Percentiles rank a stretch among this genome's conserved stretches.
These are phyloP conservation scores for Archips crataeganus DNA, from an alignment of 2,888 invertebrate genomes.

Conservation along the genomic window DNA sequence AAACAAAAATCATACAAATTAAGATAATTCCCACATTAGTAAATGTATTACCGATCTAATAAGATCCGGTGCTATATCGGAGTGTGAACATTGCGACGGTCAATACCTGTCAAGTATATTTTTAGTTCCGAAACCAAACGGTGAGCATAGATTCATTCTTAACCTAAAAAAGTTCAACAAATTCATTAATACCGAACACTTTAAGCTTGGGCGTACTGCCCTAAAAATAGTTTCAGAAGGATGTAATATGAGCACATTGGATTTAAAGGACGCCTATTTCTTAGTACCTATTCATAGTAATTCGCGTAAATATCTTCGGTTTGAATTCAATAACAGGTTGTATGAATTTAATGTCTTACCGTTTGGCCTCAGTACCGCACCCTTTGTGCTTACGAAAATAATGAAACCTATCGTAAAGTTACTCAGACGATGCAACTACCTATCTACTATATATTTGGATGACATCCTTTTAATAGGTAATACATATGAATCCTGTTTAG, in stretches of 20 bases:
- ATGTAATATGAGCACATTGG: too few species aligned
- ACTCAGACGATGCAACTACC: not conserved
- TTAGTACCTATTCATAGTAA: too few species aligned
- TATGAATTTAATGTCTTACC: too few species aligned
- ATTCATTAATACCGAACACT: slow-evolving; percentile 26
- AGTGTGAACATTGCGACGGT: slow-evolving; percentile 8
- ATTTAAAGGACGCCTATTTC: too few species aligned
- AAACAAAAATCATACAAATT: slow-evolving; percentile 1
- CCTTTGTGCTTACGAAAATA: too few species aligned
- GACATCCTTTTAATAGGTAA: too few species aligned
- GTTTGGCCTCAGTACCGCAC: not conserved
- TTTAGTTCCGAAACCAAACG: slow-evolving; percentile 36
- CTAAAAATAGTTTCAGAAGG: not conserved
- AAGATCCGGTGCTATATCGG: slow-evolving; percentile 9
- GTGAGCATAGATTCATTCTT: slow-evolving; percentile 35
- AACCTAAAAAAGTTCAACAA: slow-evolving; percentile 32
- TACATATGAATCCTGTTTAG: not conserved
- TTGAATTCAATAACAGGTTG: too few species aligned
- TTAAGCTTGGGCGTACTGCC: slow-evolving; percentile 17
- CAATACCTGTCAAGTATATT: slow-evolving; percentile 34
- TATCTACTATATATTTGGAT: not conserved
- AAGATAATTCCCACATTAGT: not conserved
- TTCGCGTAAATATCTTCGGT: too few species aligned
- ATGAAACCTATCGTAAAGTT: too few species aligned
- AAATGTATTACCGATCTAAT: not conserved